Evolutionary conservation across 64 coral and sea anemone genomes (phyloP), one percentile per base, ranked within the genome.

Genomic region (Anthopleura sola): DNA sequence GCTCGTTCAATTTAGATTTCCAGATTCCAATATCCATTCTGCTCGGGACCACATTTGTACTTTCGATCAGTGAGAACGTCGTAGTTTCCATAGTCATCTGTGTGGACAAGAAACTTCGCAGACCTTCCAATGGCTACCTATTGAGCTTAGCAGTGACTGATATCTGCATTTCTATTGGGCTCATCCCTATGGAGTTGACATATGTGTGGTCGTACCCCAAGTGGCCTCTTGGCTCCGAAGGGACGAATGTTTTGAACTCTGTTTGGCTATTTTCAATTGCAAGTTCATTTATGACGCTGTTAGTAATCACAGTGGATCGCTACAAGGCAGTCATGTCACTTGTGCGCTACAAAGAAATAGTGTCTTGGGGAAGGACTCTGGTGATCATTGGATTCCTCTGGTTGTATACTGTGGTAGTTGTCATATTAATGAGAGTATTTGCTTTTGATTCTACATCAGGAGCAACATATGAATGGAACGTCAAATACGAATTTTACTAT

Each of bases 321-420:
- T 86, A 86, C 40, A 86, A 51, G 31, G 85, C 85, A 75, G 85
- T 86, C 9, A 86, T 86, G 85, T 86, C 68, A 2, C 26, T 86
- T 5, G 85, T 86, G 18, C 85, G 64, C 1, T 86, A 86, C 68
- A 76, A 15, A 75, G 85, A 76, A 53, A 28, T 86, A 3, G 85
- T 75, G 0, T 86, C 85, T 36, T 86, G 85, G 85, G 66, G 85
- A 18, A 86, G 85, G 64, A 86, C 85, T 6, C 13, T 86, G 40
- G 68, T 86, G 6, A 76, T 86, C 2, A 76, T 75, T 18, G 29
- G 9, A 75, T 3, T 76, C 11, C 15, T 86, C 6, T 86, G 85
- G 85, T 26, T 86, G 26, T 86, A 86, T 51, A 44, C 23, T 13
- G 14, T n/a, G 0, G 7, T 76, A 37, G 48, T 86, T 21, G 66